These are phyloP conservation scores for Tenthredo livida DNA, from an alignment of 2,888 invertebrate genomes.

Conservation along the genomic window DNA sequence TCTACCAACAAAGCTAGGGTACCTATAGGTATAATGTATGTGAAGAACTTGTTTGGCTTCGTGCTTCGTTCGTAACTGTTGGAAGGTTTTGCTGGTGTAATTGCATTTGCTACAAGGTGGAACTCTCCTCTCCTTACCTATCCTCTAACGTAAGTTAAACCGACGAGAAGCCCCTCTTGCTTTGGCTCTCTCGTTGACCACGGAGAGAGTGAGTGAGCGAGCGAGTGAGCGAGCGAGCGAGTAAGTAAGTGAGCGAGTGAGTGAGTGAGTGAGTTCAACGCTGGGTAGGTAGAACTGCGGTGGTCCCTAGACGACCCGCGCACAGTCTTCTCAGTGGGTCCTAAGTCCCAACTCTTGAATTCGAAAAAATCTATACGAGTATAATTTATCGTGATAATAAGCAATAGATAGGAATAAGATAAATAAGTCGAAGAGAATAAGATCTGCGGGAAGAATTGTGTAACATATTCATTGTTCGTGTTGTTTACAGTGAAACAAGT, in stretches of 20 bases:
- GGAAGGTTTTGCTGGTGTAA: slow-evolving; percentile 48
- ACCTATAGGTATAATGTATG: neutral
- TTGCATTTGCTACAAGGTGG: slow-evolving; percentile 41
- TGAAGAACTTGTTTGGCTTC: slow-evolving; percentile 40
- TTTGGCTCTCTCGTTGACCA: neutral
- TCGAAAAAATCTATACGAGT: neutral
- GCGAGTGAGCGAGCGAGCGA: no score
- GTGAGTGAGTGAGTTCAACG: slow-evolving; percentile 42
- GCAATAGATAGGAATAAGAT: neutral
- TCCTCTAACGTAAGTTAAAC: neutral
- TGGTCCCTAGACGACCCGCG: slow-evolving; percentile 28
- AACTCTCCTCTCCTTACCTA: neutral
- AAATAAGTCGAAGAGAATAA: neutral
- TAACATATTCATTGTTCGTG: slow-evolving; percentile 3
- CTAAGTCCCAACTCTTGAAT: slow-evolving; percentile 7
- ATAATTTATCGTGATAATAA: neutral
- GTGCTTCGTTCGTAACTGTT: slow-evolving; percentile 12
- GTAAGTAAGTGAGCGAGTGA: neutral
- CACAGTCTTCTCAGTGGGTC: slow-evolving; percentile 34
- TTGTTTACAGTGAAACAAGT: neutral
- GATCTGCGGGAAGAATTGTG: neutral
- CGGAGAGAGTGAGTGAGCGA: slow-evolving; percentile 2
- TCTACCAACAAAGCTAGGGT: neutral
- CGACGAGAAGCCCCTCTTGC: slow-evolving; percentile 40
- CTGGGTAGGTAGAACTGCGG: slow-evolving; percentile 30